These are phyloP conservation scores for Bubo blakistoni DNA, from an alignment of 2,113 vertebrate genomes.

Conservation along the genomic window DNA sequence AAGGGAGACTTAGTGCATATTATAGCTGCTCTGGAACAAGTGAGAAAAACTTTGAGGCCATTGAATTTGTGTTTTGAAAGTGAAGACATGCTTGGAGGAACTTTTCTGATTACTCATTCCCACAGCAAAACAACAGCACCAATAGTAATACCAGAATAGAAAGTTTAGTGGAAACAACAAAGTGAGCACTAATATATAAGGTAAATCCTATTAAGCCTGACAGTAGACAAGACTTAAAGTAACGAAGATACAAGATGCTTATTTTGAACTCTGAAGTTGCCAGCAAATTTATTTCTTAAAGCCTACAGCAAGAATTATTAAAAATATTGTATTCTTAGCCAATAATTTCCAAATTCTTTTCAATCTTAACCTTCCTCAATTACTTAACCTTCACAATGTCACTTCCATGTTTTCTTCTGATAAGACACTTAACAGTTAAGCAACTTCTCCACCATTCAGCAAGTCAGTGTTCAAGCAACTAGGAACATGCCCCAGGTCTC, in stretches of 20 bases:
- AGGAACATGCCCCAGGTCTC: not conserved
- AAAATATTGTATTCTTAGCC: not conserved
- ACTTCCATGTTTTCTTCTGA: not conserved
- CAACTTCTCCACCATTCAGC: not conserved
- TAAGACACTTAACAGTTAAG: not conserved
- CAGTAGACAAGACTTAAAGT: not conserved
- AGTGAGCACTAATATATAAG: not conserved
- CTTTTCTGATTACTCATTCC: not conserved
- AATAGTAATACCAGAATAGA: not conserved
- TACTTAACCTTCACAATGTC: not conserved
- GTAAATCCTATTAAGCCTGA: not conserved
- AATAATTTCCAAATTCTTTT: not conserved
- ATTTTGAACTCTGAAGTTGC: not conserved
- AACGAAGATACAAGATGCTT: not conserved
- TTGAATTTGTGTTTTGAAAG: not conserved
- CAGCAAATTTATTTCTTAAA: not conserved
- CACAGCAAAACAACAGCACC: not conserved
- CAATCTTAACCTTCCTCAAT: not conserved
- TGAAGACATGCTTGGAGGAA: not conserved
- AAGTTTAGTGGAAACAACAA: not conserved
- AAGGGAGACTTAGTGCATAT: not conserved
- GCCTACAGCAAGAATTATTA: not conserved
- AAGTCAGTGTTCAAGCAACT: not conserved
- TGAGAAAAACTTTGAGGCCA: not conserved
- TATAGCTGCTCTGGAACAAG: not conserved